Percentiles rank a stretch among this genome's conserved stretches.
These are phyloP conservation scores for Drosophila parvula DNA, from an alignment of 1,140 invertebrate species.

Conservation along the genomic window DNA sequence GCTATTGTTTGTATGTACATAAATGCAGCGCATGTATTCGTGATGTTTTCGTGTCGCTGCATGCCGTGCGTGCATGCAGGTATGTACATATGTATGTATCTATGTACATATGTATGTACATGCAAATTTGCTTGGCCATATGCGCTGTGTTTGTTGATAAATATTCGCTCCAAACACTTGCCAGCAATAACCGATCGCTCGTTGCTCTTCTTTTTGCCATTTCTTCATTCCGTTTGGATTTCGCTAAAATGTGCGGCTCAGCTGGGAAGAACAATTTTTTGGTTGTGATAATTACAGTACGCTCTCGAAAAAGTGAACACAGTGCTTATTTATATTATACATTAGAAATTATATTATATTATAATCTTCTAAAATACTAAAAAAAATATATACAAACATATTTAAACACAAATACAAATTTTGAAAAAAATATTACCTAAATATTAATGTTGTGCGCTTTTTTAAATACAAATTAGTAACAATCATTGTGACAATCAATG, in stretches of 20 bases:
- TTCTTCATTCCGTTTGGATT: background rate
- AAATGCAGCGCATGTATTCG: conserved; percentile 27
- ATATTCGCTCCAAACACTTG: conserved; percentile 12
- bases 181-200: conserved; percentile 8
- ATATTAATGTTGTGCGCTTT: no score
- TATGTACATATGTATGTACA: background rate
- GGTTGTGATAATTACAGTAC: background rate
- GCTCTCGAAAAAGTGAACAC: background rate
- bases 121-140: conserved; percentile 11
- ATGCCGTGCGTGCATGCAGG: conserved; percentile 12
- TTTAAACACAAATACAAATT: no score
- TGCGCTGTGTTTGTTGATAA: conserved; percentile 30
- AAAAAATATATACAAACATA: no score
- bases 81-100: background rate
- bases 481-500: no score
- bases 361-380: no score
- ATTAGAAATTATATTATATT: no score
- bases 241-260: background rate
- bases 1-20: conserved; percentile 10
- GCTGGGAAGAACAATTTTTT: no score
- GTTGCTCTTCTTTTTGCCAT: background rate
- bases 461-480: no score
- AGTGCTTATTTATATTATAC: no score
- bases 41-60: conserved; percentile 32
- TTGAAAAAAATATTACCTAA: no score